Evolutionary conservation across 2,888 invertebrate species (phyloP).

Genomic region (Pseudanteris insignis): DNA sequence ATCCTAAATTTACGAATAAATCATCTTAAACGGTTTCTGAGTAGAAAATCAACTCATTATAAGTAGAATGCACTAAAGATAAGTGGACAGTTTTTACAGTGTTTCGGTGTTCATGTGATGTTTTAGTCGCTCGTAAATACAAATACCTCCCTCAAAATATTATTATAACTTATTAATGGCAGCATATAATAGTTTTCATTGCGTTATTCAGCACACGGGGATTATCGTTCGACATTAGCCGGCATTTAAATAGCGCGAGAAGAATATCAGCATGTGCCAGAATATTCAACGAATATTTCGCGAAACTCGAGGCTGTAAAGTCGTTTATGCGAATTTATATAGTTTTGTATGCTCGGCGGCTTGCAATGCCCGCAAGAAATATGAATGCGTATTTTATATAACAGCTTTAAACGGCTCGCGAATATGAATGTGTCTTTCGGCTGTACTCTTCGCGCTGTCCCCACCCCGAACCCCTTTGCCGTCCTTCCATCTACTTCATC

Average conservation of each 20-base stretch:
- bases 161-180: too few relatives aligned
- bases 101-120: too few relatives aligned
- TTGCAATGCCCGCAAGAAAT: constrained; percentile 47
- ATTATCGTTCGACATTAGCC: constrained; percentile 29
- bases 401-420: constrained; percentile 48
- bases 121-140: too few relatives aligned
- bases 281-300: constrained; percentile 38
- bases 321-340: constrained; percentile 57
- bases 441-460: too few relatives aligned
- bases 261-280: constrained; percentile 46
- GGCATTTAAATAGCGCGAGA: constrained; percentile 47
- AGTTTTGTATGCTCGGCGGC: constrained; percentile 47
- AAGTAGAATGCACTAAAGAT: too few relatives aligned
- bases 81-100: too few relatives aligned
- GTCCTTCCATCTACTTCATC: constrained; percentile 17
- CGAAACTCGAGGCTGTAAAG: constrained; percentile 52
- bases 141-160: too few relatives aligned
- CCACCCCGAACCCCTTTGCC: neutral
- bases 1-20: too few relatives aligned
- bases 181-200: constrained; percentile 7
- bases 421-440: constrained; percentile 47
- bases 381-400: constrained; percentile 54
- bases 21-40: too few relatives aligned
- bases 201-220: constrained; percentile 22
- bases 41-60: too few relatives aligned